Percentiles rank a stretch among this genome's conserved stretches.
These are phyloP conservation scores for Oscheius onirici DNA, from an alignment of 2,888 invertebrate species.

Conservation along the genomic window DNA sequence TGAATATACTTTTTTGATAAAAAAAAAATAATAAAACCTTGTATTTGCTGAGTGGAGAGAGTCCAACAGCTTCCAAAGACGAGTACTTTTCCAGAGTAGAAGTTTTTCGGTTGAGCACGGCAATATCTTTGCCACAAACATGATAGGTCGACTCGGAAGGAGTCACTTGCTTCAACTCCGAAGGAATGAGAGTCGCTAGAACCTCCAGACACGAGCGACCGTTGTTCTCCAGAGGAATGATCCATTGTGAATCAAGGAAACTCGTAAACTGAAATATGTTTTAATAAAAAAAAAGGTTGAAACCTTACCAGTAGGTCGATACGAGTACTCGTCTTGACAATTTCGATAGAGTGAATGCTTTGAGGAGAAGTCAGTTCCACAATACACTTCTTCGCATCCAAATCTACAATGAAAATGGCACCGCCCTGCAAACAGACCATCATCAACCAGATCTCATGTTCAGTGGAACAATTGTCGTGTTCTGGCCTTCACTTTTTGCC, in stretches of 20 bases:
- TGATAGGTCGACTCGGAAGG: background rate
- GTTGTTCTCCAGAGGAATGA: slow-evolving; percentile 60
- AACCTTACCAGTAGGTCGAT: slow-evolving; percentile 51
- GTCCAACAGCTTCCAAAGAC: slow-evolving; percentile 1
- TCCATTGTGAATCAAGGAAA: slow-evolving; percentile 60
- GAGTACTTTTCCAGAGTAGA: background rate
- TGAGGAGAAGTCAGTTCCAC: slow-evolving; percentile 55
- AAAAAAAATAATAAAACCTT: background rate
- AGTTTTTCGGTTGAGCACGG: background rate
- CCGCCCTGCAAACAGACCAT: slow-evolving; percentile 43
- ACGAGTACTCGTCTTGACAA: slow-evolving; percentile 45
- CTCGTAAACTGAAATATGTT: slow-evolving; percentile 49
- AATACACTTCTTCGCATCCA: slow-evolving; percentile 47
- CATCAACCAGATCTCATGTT: background rate
- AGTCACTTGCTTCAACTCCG: slow-evolving; percentile 47
- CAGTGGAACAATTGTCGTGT: background rate
- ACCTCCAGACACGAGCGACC: slow-evolving; percentile 60
- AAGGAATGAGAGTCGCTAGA: slow-evolving; percentile 56
- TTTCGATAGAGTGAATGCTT: slow-evolving; percentile 55
- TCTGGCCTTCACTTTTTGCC: background rate
- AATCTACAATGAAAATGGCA: slow-evolving; percentile 53
- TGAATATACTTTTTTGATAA: no score
- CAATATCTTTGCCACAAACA: background rate
- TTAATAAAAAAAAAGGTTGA: background rate
- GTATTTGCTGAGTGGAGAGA: background rate